These are phyloP conservation scores for Lontra canadensis DNA, from an alignment of 2,113 vertebrate species.

Conservation along the genomic window DNA sequence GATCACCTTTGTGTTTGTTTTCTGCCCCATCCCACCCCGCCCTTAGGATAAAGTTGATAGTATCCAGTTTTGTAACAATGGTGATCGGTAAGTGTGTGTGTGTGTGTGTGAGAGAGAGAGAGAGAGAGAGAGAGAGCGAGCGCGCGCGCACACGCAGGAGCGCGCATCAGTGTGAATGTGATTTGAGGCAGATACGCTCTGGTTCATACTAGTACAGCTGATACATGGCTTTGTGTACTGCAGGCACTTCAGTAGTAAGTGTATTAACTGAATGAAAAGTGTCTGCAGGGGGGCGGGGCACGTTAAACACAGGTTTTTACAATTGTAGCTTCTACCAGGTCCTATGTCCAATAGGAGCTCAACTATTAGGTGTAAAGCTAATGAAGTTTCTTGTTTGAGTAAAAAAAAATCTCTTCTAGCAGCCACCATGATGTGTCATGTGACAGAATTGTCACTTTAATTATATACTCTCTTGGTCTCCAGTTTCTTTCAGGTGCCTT, in stretches of 20 bases:
- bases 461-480: neutral
- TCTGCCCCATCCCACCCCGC: neutral
- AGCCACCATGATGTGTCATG: neutral
- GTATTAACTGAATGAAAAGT: neutral
- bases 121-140: too few species aligned
- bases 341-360: neutral
- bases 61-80: conserved; percentile 95
- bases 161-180: neutral
- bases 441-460: neutral
- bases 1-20: conserved; percentile 32
- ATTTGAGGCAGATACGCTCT: neutral
- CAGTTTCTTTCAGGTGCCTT: neutral
- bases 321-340: neutral
- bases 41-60: conserved; percentile 98
- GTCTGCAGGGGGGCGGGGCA: neutral
- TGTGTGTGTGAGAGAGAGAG: neutral
- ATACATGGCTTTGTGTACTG: neutral
- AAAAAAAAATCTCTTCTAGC: neutral
- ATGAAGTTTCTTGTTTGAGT: neutral
- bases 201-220: neutral
- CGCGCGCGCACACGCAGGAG: rapidly evolving
- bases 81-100: conserved; percentile 90
- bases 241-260: neutral
- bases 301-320: neutral
- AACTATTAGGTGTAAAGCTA: neutral